A percentile compares a stretch with the other conserved stretches of the same genome.
phyloP scores from a whole-genome alignment of 2,797 vertebrate genomes.

The Clamator glandarius region DNA sequence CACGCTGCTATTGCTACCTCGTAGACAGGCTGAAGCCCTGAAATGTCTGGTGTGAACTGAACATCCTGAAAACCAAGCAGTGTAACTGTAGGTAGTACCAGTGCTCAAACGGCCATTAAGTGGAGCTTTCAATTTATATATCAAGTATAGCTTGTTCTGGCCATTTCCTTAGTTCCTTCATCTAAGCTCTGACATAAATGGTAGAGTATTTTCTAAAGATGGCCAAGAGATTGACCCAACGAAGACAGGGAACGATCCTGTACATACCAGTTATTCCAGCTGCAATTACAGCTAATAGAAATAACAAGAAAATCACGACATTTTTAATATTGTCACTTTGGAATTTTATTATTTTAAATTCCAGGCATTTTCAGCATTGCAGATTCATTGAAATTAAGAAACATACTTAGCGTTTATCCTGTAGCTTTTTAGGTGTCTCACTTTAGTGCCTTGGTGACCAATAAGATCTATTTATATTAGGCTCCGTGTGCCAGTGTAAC shows the following conservation, averaged over 20 bases:
- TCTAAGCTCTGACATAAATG: background rate
- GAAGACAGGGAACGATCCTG: background rate
- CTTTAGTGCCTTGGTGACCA: background rate
- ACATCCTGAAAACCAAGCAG: fast-evolving
- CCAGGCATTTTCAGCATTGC: background rate
- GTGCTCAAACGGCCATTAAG: background rate
- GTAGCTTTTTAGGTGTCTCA: background rate
- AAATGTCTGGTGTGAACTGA: background rate
- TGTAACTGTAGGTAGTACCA: background rate
- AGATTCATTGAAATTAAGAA: background rate
- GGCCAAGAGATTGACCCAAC: background rate
- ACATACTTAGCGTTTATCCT: background rate
- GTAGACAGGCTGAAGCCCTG: background rate
- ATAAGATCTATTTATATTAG: background rate
- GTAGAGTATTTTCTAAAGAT: background rate
- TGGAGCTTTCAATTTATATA: background rate
- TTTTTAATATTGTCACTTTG: background rate
- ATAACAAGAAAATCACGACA: background rate
- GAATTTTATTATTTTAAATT: background rate
- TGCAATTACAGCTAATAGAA: background rate
- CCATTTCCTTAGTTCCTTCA: background rate
- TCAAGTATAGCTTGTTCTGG: background rate
- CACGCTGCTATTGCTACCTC: background rate
- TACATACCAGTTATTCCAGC: background rate
- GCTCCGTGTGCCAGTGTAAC: background rate